phyloP scores from a whole-genome alignment of 2,797 vertebrate species.

The Botia almorhae region DNA sequence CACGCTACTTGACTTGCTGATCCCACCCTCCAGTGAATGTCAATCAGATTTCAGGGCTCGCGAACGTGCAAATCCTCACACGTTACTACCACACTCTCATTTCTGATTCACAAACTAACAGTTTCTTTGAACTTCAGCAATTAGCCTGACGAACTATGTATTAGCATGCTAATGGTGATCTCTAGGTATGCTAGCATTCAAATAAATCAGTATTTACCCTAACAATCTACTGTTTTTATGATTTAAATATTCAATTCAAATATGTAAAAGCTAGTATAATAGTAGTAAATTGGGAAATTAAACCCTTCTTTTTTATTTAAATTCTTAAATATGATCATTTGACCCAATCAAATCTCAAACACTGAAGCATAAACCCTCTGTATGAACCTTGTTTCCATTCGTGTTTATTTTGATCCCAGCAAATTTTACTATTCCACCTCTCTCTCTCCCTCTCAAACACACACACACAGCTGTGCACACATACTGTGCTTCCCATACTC shows the following conservation, averaged over 20 bases:
- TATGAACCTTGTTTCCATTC: too few relatives aligned
- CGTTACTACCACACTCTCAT: neutral
- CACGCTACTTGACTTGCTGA: constrained; percentile 20
- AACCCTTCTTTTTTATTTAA: too few relatives aligned
- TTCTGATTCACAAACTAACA: neutral
- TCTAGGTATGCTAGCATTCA: neutral
- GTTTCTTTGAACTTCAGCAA: constrained; percentile 2
- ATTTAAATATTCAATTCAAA: too few relatives aligned
- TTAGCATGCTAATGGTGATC: neutral
- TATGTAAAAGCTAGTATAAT: too few relatives aligned
- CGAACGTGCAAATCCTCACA: constrained; percentile 23
- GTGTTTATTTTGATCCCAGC: neutral
- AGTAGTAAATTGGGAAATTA: too few relatives aligned
- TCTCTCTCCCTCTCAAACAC: neutral
- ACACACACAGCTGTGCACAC: constrained; percentile 19
- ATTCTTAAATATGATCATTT: too few relatives aligned
- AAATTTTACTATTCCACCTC: neutral
- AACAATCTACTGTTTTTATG: neutral
- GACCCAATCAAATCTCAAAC: too few relatives aligned
- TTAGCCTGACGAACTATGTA: neutral
- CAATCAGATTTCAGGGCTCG: constrained; percentile 61
- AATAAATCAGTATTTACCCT: neutral
- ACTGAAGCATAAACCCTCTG: too few relatives aligned
- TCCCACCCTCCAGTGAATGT: constrained; percentile 66
- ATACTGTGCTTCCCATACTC: neutral